Percentiles rank a stretch among this genome's conserved stretches.
Evolutionary conservation across 2,888 invertebrate species (phyloP).

Genomic region (Aethes cnicana): DNA sequence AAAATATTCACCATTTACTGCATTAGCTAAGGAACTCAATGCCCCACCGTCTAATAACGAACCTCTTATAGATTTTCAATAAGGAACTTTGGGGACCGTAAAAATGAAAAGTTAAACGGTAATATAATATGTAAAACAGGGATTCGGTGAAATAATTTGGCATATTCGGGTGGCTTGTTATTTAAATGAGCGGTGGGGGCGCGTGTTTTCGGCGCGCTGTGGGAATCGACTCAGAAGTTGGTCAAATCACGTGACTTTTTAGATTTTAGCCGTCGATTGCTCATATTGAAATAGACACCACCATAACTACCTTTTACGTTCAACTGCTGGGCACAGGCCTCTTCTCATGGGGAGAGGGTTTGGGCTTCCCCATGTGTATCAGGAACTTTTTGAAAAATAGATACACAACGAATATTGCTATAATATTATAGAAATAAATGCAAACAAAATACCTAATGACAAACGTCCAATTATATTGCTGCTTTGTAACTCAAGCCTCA

Average conservation of each 20-base stretch:
- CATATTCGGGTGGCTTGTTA: slow-evolving; percentile 24
- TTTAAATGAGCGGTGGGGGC: slow-evolving; percentile 16
- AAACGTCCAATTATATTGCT: no score
- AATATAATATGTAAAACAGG: slow-evolving; percentile 28
- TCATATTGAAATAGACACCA: no score
- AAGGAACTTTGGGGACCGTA: slow-evolving; percentile 20
- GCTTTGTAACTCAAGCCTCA: no score
- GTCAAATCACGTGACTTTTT: neutral
- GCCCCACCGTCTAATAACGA: slow-evolving; percentile 14
- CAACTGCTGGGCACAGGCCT: no score
- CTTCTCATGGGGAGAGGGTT: no score
- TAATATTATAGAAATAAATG: no score
- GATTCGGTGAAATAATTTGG: slow-evolving; percentile 27
- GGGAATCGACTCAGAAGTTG: neutral
- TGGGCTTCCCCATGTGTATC: no score
- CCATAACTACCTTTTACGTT: no score
- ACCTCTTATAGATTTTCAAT: slow-evolving; percentile 30
- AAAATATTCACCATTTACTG: no score
- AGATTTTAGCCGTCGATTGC: neutral
- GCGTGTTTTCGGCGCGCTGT: neutral
- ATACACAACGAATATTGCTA: no score
- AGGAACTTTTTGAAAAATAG: no score
- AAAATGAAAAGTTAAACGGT: slow-evolving; percentile 30
- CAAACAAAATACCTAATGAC: no score
- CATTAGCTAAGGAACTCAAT: neutral